Base-by-base conservation (phyloP, 2,113 vertebrate species). In the Anoura caudifer region DNA sequence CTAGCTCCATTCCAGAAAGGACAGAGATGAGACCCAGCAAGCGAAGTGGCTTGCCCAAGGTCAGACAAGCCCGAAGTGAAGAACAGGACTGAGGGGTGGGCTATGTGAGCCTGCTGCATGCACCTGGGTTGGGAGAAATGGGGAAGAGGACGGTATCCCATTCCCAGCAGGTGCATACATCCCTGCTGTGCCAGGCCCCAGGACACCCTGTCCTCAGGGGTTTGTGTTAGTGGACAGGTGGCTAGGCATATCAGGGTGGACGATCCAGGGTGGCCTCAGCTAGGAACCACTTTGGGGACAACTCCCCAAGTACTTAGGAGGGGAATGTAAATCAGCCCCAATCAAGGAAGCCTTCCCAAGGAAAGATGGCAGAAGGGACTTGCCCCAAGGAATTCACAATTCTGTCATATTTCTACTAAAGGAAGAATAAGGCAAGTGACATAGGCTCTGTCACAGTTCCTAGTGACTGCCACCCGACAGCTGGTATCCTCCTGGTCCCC, bases 101-200 rank as follows among this genome's bases (percentile, higher is more conserved):
- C 36, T 70, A 4, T 45, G 31, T 14, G 77, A 54, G 28, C 5
- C 5, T 3, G 61, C 1, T 3, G 31, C 12, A 16, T 4, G 4
- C 6, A 31, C 24, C 10, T 54, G 36, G 33, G 26, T 12, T 11
- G 15, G 36, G 54, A 82, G 83, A 61, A n/a, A 17, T 0, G 3
- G 7, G 2, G 45, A 14, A 4, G 17, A 5, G 50, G 63, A 28
- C 2, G 19, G 72, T 2, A 3, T 12, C 47, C 1, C 0, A 1
- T 26, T 67, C 54, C 69, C 9, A 11, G 26, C 14, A 11, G 1
- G 5, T 3, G 2, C 7, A 2, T 2, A 7, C 4, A 0, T 10
- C 26, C 12, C 59, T 73, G 41, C 11, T 7, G 4, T 33, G 59
- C 56, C 15, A 1, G 54, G 17, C 24, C 15, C 59, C n/a, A 59